Percentiles rank a stretch among this genome's conserved stretches.
Conservation (phyloP, 2,888 invertebrate species). For the Cepaea hortensis region DNA sequence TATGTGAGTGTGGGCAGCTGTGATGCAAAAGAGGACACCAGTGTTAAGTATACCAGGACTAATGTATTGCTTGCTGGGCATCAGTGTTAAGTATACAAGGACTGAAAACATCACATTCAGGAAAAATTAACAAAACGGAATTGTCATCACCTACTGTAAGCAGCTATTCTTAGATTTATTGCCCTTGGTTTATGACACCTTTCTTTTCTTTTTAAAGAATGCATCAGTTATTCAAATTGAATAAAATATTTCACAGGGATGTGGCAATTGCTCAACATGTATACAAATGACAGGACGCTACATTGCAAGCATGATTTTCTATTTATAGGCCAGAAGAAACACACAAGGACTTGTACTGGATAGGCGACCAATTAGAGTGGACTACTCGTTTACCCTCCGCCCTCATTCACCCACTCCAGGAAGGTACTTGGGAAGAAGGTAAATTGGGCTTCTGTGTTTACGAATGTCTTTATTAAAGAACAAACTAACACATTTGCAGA, state of each 20-base stretch:
- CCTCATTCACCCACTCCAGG: slow-evolving; percentile 98
- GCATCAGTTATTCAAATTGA: background rate
- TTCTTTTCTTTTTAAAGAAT: background rate
- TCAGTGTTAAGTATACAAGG: too few species aligned
- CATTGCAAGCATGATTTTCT: background rate
- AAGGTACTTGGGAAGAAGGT: slow-evolving; percentile 81
- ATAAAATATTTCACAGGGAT: background rate
- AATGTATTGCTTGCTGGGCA: too few species aligned
- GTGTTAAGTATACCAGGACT: too few species aligned
- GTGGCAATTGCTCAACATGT: background rate
- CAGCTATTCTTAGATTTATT: too few species aligned
- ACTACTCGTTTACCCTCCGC: slow-evolving; percentile 95
- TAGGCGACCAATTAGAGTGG: slow-evolving; percentile 93
- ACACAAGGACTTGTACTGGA: slow-evolving; percentile 96
- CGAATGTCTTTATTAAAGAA: too few species aligned
- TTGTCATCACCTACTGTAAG: too few species aligned
- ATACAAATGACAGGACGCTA: background rate
- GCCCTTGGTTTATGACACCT: too few species aligned
- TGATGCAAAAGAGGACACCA: too few species aligned
- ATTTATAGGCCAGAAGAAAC: slow-evolving; percentile 87
- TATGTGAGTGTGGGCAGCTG: too few species aligned
- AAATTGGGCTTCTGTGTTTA: background rate
- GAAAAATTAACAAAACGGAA: too few species aligned
- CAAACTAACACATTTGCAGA: too few species aligned
- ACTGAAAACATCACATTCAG: too few species aligned